Evolutionary conservation across 2,888 invertebrate genomes (phyloP), one percentile per base, ranked within the genome.

Genomic region (Drosophila borborema): DNA sequence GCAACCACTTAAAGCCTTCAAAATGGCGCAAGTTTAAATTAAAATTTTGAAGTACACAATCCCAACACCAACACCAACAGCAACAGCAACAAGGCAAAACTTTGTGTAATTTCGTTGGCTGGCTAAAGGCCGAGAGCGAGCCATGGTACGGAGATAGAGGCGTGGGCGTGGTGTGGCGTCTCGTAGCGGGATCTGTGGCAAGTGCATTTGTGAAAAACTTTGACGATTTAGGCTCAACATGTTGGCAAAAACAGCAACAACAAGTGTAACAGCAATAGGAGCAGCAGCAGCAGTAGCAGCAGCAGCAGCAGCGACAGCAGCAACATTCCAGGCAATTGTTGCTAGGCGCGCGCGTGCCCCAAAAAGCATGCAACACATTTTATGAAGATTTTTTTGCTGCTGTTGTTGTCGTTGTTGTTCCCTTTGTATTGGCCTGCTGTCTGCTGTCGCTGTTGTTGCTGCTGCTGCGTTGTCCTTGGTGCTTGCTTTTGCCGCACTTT

Each of bases 161-260:
- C 12, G 36, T 16, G 46, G 76, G 40, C 18, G 63, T 38, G n/a
- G 41, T 2, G 3, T 9, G 58, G 31, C 58, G 31, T 41, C 72
- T 51, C 70, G 48, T 79, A 55, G 72, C 74, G 64, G 77, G 80
- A 80, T 85, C 77, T 77, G 80, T 80, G 86, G 81, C 79, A 81
- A 86, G 84, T 86, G 86, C 85, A 86, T 86, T 89, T 86, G 85
- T 69, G 80, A 72, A 88, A 81, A 91, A 88, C 87, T 90, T 91
- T 91, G 90, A 91, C 90, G 91, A 91, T 91, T 90, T 91, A 91
- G 90, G 90, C 90, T 91, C 91, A 89, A 91, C 88, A 90, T 91
- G 88, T 89, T 86, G 86, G 85, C 80, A 69, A 75, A 64, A 68
- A 62, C 61, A 69, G 34, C 79, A 80, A 68, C 74, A 73, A 38